A percentile compares a stretch with the other conserved stretches of the same genome.
Conservation (phyloP, 2,888 invertebrate genomes). For the Mesorhabditis belari region DNA sequence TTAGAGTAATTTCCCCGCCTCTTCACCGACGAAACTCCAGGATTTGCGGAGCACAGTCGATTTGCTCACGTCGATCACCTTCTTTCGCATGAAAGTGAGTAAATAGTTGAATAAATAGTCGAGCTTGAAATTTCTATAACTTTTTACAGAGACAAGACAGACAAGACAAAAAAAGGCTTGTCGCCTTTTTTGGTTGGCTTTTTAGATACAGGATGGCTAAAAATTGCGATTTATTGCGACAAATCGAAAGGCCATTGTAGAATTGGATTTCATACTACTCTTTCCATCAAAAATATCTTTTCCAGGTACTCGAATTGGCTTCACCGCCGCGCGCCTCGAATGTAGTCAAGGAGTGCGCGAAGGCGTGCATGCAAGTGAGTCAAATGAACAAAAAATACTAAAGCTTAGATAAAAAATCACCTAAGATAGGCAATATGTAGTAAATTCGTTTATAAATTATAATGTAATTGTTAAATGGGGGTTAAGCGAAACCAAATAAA, state of each 20-base stretch:
- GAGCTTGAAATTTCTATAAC: too few species aligned
- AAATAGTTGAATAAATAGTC: too few species aligned
- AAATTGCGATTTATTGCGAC: background rate
- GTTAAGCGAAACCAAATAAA: too few species aligned
- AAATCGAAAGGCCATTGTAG: slow-evolving; percentile 13
- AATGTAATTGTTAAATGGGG: background rate
- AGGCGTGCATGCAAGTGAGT: slow-evolving; percentile 73
- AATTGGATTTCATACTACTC: background rate
- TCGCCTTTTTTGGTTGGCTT: too few species aligned
- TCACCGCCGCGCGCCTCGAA: slow-evolving; percentile 96
- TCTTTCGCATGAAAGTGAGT: slow-evolving; percentile 89
- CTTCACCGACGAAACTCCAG: slow-evolving; percentile 91
- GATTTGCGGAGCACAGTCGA: slow-evolving; percentile 98
- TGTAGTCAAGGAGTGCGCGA: slow-evolving; percentile 98
- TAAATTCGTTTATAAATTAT: background rate
- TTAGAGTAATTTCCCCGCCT: slow-evolving; percentile 95
- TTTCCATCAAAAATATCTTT: background rate
- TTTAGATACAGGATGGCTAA: background rate
- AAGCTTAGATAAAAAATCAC: too few species aligned
- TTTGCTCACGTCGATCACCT: slow-evolving; percentile 94
- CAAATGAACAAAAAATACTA: too few species aligned
- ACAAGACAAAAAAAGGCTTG: too few species aligned
- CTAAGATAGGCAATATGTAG: too few species aligned
- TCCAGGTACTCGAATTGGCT: slow-evolving; percentile 87
- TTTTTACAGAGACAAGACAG: too few species aligned